Percentiles rank a stretch among this genome's conserved stretches.
phyloP scores from a whole-genome alignment of 2,888 invertebrate genomes.

The Torymus texanus region DNA sequence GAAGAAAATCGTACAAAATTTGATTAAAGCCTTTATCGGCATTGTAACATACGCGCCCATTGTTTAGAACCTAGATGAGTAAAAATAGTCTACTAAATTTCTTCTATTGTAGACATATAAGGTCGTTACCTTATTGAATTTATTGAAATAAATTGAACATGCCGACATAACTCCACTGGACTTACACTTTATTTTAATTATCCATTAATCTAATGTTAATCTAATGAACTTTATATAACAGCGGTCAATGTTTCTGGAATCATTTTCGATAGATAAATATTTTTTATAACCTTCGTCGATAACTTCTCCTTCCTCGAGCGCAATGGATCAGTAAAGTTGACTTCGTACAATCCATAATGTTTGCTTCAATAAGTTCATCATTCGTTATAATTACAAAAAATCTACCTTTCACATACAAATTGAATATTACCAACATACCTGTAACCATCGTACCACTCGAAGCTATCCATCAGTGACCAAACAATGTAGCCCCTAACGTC shows the following conservation, averaged over 20 bases:
- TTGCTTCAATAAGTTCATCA: slow-evolving; percentile 43
- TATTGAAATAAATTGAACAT: slow-evolving; percentile 62
- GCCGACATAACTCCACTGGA: not conserved
- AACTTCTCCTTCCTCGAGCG: slow-evolving; percentile 80
- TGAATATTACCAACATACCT: slow-evolving; percentile 77
- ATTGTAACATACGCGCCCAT: slow-evolving; percentile 65
- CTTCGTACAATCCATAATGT: slow-evolving; percentile 82
- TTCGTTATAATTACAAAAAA: too few species aligned
- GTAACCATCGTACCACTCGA: slow-evolving; percentile 87
- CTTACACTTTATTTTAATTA: not conserved
- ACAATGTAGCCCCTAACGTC: slow-evolving; percentile 80
- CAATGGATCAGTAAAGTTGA: slow-evolving; percentile 79
- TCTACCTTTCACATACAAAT: too few species aligned
- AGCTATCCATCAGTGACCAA: slow-evolving; percentile 86
- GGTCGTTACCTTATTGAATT: slow-evolving; percentile 57
- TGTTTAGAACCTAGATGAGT: slow-evolving; percentile 60
- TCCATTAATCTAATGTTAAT: not conserved
- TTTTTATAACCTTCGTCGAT: slow-evolving; percentile 78
- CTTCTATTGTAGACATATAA: slow-evolving; percentile 62
- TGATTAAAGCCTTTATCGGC: slow-evolving; percentile 43
- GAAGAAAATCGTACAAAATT: slow-evolving; percentile 20
- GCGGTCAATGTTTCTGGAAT: not conserved
- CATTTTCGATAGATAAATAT: slow-evolving; percentile 75
- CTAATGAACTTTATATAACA: not conserved
- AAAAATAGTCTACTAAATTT: slow-evolving; percentile 62